Conservation (phyloP, 2,797 vertebrate genomes). For the Clarias pachynema region DNA sequence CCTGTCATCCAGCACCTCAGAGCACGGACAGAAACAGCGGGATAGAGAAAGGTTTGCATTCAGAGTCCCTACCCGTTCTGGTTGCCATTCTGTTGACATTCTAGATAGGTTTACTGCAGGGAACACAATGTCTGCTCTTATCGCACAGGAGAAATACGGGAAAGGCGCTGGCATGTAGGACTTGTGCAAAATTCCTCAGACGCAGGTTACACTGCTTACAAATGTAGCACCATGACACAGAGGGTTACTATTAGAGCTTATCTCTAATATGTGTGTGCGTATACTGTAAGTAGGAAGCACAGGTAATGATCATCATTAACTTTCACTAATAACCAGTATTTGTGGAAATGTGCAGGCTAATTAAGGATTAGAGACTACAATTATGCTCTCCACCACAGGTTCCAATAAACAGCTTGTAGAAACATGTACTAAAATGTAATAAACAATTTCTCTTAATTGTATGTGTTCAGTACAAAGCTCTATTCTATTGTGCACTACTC, state of each 20-base stretch:
- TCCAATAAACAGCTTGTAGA: not conserved
- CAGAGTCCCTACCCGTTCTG: slow-evolving; percentile 55
- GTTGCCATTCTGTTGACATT: slow-evolving; percentile 45
- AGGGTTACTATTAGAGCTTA: not conserved
- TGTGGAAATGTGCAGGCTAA: not conserved
- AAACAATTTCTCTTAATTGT: not conserved
- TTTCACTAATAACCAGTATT: not conserved
- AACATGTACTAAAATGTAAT: not conserved
- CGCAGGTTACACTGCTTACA: not conserved
- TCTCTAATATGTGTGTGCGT: not conserved
- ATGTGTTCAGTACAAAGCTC: not conserved
- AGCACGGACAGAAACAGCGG: slow-evolving; percentile 63
- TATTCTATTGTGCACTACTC: not conserved
- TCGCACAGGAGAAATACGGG: not conserved
- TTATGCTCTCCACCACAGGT: not conserved
- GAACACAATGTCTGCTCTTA: not conserved
- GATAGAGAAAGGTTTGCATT: slow-evolving; percentile 70
- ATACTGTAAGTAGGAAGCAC: not conserved
- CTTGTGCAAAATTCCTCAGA: not conserved
- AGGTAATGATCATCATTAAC: not conserved
- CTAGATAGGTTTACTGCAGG: slow-evolving; percentile 7
- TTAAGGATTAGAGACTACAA: not conserved
- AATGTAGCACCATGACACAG: not conserved
- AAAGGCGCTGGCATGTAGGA: not conserved
- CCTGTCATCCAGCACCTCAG: slow-evolving; percentile 74